Percentiles rank a stretch among this genome's conserved stretches.
phyloP scores from a whole-genome alignment of 2,888 invertebrate species.

The Endotricha flammealis region DNA sequence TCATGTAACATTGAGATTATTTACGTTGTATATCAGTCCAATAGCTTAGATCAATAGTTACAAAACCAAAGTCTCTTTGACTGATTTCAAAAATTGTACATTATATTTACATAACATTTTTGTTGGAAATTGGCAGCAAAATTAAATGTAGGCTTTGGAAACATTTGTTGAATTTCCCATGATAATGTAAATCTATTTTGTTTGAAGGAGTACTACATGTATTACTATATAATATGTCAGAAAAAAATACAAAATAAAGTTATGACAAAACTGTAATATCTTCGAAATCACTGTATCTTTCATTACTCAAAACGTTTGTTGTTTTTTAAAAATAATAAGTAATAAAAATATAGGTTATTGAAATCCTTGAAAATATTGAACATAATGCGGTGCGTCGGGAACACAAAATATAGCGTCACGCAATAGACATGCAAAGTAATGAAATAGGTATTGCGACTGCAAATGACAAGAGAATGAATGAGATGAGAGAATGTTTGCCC shows the following conservation, averaged over 20 bases:
- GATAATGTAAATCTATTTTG: background rate
- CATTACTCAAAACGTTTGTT: too few relatives aligned
- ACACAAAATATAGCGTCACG: too few relatives aligned
- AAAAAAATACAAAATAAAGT: too few relatives aligned
- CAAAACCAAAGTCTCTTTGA: constrained; percentile 55
- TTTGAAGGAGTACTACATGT: background rate
- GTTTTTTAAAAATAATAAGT: too few relatives aligned
- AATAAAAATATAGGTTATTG: too few relatives aligned
- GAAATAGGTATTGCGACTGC: background rate
- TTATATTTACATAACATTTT: constrained; percentile 44
- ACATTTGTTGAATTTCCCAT: background rate
- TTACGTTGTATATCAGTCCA: constrained; percentile 66
- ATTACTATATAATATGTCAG: too few relatives aligned
- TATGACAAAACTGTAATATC: too few relatives aligned
- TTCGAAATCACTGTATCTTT: too few relatives aligned
- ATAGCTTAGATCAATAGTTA: constrained; percentile 55
- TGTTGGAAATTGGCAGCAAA: constrained; percentile 20
- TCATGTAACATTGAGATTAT: constrained; percentile 66
- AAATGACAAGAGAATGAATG: background rate
- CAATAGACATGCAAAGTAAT: background rate
- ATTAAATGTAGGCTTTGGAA: background rate
- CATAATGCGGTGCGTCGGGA: too few relatives aligned
- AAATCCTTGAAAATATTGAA: too few relatives aligned
- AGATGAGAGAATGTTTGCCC: background rate
- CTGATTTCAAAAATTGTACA: constrained; percentile 45